Conservation (phyloP, 1,140 invertebrate genomes). For the Drosophila triauraria region DNA sequence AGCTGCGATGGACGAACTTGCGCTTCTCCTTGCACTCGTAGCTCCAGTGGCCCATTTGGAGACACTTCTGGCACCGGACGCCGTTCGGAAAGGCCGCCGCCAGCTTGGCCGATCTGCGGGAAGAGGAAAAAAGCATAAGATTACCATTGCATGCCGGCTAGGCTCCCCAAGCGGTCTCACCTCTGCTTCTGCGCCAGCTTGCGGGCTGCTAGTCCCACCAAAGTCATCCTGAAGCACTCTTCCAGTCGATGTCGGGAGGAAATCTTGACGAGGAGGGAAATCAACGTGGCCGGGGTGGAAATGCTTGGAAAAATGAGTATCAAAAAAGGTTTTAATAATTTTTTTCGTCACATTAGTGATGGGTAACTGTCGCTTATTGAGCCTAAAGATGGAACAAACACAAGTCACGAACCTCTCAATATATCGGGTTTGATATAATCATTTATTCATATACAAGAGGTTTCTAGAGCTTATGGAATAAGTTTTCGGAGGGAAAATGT, state of each 20-base stretch:
- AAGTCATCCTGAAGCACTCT: slow-evolving; percentile 77
- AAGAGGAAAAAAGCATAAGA: neutral
- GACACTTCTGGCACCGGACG: slow-evolving; percentile 95
- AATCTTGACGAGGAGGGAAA: slow-evolving; percentile 62
- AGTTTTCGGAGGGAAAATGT: neutral
- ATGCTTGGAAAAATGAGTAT: slow-evolving; percentile 42
- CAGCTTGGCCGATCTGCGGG: slow-evolving; percentile 85
- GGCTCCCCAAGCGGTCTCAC: slow-evolving; percentile 35
- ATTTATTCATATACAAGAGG: neutral
- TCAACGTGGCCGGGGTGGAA: slow-evolving; percentile 15
- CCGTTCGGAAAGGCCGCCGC: slow-evolving; percentile 88
- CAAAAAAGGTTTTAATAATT: slow-evolving; percentile 53
- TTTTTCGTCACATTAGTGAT: slow-evolving; percentile 42
- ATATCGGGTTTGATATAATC: neutral
- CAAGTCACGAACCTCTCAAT: no score
- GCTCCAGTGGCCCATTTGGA: slow-evolving; percentile 96
- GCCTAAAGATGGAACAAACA: neutral
- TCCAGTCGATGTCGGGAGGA: slow-evolving; percentile 60
- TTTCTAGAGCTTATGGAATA: neutral
- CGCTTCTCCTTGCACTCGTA: slow-evolving; percentile 96
- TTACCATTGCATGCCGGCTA: slow-evolving; percentile 17
- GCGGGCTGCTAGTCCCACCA: slow-evolving; percentile 77
- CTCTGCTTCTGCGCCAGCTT: slow-evolving; percentile 79
- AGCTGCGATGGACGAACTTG: slow-evolving; percentile 93
- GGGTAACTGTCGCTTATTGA: neutral